These are phyloP conservation scores for Acanthopagrus latus DNA, from an alignment of 2,797 vertebrate species.

Conservation along the genomic window DNA sequence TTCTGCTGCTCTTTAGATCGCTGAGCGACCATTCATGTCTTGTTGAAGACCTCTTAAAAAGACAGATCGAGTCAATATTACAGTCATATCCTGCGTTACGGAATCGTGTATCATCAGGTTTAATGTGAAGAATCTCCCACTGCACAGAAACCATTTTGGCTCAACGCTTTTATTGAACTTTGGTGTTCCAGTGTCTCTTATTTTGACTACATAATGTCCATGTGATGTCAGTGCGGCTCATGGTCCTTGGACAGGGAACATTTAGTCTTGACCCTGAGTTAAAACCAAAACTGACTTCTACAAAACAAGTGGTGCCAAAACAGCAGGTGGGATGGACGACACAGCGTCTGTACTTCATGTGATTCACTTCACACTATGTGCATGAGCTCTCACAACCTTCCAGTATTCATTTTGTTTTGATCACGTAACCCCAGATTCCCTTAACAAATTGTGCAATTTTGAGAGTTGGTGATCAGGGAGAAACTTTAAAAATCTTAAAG, in stretches of 20 bases:
- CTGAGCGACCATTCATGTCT: slow-evolving; percentile 14
- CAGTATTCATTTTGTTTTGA: too few relatives aligned
- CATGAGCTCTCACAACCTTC: too few relatives aligned
- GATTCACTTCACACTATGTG: too few relatives aligned
- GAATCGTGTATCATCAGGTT: slow-evolving; percentile 21
- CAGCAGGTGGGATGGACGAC: too few relatives aligned
- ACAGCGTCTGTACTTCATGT: too few relatives aligned
- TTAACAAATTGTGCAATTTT: too few relatives aligned
- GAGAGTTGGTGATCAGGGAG: too few relatives aligned
- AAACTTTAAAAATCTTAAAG: too few relatives aligned
- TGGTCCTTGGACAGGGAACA: neutral
- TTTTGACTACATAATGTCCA: neutral
- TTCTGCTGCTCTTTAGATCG: slow-evolving; percentile 36
- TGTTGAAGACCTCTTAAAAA: slow-evolving; percentile 22
- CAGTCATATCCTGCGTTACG: slow-evolving; percentile 11
- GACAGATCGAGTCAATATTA: slow-evolving; percentile 33
- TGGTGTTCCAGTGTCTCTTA: neutral
- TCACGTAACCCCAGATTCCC: too few relatives aligned
- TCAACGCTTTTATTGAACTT: neutral
- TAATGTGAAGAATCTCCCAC: neutral
- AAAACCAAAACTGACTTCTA: neutral
- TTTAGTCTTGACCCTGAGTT: neutral
- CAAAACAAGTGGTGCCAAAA: too few relatives aligned
- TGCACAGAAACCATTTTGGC: neutral
- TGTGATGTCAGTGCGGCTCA: neutral